Base-by-base conservation (phyloP, 2,888 invertebrate genomes). In the Autographa pulchrina region DNA sequence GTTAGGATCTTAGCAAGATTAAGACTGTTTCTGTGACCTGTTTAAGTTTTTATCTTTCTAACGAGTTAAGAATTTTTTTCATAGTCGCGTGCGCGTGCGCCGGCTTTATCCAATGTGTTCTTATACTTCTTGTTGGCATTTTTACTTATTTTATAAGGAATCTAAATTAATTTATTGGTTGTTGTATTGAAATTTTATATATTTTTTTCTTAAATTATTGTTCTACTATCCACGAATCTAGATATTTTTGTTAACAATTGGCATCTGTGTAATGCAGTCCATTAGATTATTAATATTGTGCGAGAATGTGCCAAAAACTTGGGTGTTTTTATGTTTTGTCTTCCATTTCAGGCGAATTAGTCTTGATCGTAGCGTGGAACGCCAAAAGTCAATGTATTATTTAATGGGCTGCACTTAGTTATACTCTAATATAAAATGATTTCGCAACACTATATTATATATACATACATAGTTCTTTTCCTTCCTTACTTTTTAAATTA, bases 1-100 rank as follows among this genome's bases (percentile, higher is more conserved):
- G 94, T 94, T 95, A 96, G 94, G 94, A 93, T 90, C 91, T 94
- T 96, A 96, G 96, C 94, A 95, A 94, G 94, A 86, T 92, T 96
- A 96, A 96, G 96, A 96, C 96, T 96, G 96, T 96, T 93, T 95
- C 95, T 94, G 96, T 96, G 96, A 96, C 96, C 96, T 96, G 96
- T 96, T 96, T 94, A 92, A 91, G 93, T 94, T 94, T 94, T 93
- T 94, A 93, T 93, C 93, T 93, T 92, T 93, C 93, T 93, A 92
- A 92, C 90, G 89, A 91, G 93, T 94, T 94, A 92, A 91, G 92
- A 88, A 69, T 88, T 90, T 88, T 86, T 88, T 90, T 88, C 90
- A 86, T 85, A 82, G 83, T 83, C 88, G 78, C 84, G 70, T 77
- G 71, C 54, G 71, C 75, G 75, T 81, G 87, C 85, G 80, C 74